Evolutionary conservation across 2,797 vertebrate species (phyloP).

Genomic region (Centropyge bicolor): DNA sequence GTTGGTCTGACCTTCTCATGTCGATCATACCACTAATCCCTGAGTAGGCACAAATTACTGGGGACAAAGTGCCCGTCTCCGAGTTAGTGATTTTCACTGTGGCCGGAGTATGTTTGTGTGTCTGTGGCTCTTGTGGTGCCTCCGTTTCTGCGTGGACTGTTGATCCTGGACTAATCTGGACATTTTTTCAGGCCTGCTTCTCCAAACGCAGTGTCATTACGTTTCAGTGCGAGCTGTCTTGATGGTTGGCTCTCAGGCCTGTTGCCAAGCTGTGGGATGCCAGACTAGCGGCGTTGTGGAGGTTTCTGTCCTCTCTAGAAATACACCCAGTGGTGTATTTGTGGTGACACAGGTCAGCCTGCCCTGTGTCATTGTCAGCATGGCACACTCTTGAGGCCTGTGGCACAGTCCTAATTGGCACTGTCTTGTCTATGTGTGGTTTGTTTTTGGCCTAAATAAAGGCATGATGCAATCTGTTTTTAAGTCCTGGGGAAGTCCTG

Average conservation of each 20-base stretch:
- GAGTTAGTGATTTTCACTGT: constrained; percentile 41
- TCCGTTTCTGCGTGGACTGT: constrained; percentile 72
- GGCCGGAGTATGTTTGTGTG: constrained; percentile 51
- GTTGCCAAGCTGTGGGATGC: constrained; percentile 56
- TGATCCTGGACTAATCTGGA: constrained; percentile 70
- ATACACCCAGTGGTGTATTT: constrained; percentile 38
- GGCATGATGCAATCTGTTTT: constrained; percentile 28
- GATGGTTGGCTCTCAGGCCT: constrained; percentile 46
- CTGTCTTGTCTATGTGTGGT: constrained; percentile 32
- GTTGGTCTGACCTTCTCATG: constrained; percentile 43
- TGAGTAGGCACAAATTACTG: constrained; percentile 53
- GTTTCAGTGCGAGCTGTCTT: constrained; percentile 49
- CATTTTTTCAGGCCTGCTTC: constrained; percentile 70
- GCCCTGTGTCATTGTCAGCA: constrained; percentile 23
- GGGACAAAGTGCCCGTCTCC: constrained; percentile 37
- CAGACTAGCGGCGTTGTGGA: constrained; percentile 20
- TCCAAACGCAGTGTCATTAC: constrained; percentile 58
- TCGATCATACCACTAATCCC: constrained; percentile 48
- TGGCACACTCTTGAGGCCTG: constrained; percentile 32
- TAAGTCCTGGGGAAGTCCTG: constrained; percentile 22
- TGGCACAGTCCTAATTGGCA: constrained; percentile 36
- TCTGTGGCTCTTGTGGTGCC: constrained; percentile 67
- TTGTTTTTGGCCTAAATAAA: constrained; percentile 47
- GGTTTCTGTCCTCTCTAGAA: constrained; percentile 39
- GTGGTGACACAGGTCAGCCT: constrained; percentile 41